These are phyloP conservation scores for Acleris holmiana DNA, from an alignment of 2,888 invertebrate genomes.

Conservation along the genomic window DNA sequence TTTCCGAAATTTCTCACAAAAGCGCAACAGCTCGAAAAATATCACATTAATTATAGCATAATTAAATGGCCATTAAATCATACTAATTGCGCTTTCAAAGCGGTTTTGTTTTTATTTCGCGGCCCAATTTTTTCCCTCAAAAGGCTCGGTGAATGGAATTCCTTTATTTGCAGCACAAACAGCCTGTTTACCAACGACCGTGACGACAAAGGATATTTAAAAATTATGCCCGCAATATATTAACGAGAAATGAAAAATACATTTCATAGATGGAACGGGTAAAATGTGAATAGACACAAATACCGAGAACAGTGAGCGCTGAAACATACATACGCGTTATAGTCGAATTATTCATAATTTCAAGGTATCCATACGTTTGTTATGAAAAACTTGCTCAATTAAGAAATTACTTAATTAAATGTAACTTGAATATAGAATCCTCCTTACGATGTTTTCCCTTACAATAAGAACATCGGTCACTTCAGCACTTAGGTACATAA, in stretches of 20 bases:
- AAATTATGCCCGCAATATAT: slow-evolving; percentile 80
- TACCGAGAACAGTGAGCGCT: not conserved
- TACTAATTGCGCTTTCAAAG: slow-evolving; percentile 73
- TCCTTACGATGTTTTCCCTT: too few species aligned
- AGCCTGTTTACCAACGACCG: slow-evolving; percentile 78
- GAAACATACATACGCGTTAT: not conserved
- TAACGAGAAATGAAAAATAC: slow-evolving; percentile 49
- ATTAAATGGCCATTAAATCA: slow-evolving; percentile 83
- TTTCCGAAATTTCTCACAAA: slow-evolving; percentile 23
- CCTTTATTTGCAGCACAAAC: slow-evolving; percentile 77
- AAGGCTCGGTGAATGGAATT: slow-evolving; percentile 75
- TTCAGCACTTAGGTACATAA: too few species aligned
- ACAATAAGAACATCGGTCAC: too few species aligned
- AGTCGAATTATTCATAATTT: not conserved
- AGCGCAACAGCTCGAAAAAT: slow-evolving; percentile 61
- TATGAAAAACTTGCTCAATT: too few species aligned
- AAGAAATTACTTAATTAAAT: too few species aligned
- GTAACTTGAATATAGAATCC: too few species aligned
- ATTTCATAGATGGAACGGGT: slow-evolving; percentile 31
- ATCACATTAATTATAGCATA: slow-evolving; percentile 77
- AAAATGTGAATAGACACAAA: slow-evolving; percentile 20
- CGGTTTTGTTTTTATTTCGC: slow-evolving; percentile 79
- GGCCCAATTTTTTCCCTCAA: slow-evolving; percentile 62
- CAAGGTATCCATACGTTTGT: too few species aligned
- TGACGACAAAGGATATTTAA: slow-evolving; percentile 74